Conservation (phyloP, 2,797 vertebrate genomes). For the Pseudomugil tenellus region DNA sequence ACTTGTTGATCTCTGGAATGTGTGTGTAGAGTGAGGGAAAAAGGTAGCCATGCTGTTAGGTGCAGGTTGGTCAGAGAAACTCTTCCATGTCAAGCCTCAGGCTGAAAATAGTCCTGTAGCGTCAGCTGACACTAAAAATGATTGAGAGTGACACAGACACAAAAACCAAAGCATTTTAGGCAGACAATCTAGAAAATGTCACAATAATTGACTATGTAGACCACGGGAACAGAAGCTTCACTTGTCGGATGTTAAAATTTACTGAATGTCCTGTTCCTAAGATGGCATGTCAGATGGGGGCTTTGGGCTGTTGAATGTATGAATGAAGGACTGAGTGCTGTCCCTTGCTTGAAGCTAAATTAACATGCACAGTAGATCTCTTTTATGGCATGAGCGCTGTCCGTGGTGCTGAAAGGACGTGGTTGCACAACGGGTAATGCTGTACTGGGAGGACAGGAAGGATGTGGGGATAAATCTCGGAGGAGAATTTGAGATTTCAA, state of each 20-base stretch:
- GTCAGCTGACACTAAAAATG: constrained; percentile 27
- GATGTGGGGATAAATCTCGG: constrained; percentile 66
- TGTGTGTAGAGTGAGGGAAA: not conserved
- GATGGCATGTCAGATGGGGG: constrained; percentile 57
- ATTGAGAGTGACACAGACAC: not conserved
- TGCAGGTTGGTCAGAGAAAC: constrained; percentile 19
- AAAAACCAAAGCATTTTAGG: constrained; percentile 21
- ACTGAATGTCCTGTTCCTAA: constrained; percentile 55
- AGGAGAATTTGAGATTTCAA: constrained; percentile 65
- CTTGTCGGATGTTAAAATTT: constrained; percentile 42
- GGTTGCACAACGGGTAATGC: constrained; percentile 70
- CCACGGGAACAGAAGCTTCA: constrained; percentile 27
- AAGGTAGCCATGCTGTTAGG: constrained; percentile 42
- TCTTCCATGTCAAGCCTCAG: constrained; percentile 47
- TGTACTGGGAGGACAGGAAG: constrained; percentile 53
- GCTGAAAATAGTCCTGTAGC: constrained; percentile 30
- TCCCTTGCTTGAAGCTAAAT: constrained; percentile 60
- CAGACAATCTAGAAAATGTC: constrained; percentile 45
- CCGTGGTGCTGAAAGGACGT: constrained; percentile 70
- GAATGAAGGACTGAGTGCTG: constrained; percentile 53
- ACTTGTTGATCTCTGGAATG: constrained; percentile 62
- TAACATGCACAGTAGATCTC: constrained; percentile 64
- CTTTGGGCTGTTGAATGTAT: constrained; percentile 37
- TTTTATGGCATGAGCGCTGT: constrained; percentile 70
- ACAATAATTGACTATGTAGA: constrained; percentile 17